Percentiles rank a stretch among this genome's conserved stretches.
Conservation (phyloP, 2,888 invertebrate species). For the Bombylius major region DNA sequence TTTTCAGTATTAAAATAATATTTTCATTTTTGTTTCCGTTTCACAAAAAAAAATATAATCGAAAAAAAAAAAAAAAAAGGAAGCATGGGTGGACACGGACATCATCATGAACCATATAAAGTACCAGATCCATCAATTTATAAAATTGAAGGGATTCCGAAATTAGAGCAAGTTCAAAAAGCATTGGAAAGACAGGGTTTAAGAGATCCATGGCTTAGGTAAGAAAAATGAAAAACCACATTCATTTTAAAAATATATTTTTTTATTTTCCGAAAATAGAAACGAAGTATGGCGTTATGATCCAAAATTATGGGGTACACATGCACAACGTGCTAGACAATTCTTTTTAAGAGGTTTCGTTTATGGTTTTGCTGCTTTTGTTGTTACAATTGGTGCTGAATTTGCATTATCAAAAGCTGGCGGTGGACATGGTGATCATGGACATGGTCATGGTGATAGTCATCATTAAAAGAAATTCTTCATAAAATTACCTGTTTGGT, state of each 20-base stretch:
- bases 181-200: conserved; percentile 58
- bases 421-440: conserved; percentile 22
- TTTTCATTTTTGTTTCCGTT: too few relatives aligned
- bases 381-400: conserved; percentile 42
- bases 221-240: conserved; percentile 2
- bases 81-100: conserved; percentile 27
- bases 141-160: conserved; percentile 55
- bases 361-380: conserved; percentile 47
- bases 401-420: conserved; percentile 30
- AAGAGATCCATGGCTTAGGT: conserved; percentile 80
- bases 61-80: too few relatives aligned
- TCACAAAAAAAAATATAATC: too few relatives aligned
- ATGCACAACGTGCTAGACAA: conserved; percentile 31
- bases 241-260: too few relatives aligned
- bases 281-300: conserved; percentile 78
- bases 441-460: conserved; percentile 36
- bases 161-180: conserved; percentile 49
- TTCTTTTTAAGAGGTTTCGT: conserved; percentile 52
- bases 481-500: not conserved
- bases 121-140: conserved; percentile 62
- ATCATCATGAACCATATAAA: conserved; percentile 43
- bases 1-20: too few relatives aligned
- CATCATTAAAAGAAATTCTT: conserved; percentile 25
- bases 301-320: conserved; percentile 45
- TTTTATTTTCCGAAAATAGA: conserved; percentile 32